These are phyloP conservation scores for Pseudomyrmex dendroicus DNA, from an alignment of 1,140 invertebrate genomes.

Conservation along the genomic window DNA sequence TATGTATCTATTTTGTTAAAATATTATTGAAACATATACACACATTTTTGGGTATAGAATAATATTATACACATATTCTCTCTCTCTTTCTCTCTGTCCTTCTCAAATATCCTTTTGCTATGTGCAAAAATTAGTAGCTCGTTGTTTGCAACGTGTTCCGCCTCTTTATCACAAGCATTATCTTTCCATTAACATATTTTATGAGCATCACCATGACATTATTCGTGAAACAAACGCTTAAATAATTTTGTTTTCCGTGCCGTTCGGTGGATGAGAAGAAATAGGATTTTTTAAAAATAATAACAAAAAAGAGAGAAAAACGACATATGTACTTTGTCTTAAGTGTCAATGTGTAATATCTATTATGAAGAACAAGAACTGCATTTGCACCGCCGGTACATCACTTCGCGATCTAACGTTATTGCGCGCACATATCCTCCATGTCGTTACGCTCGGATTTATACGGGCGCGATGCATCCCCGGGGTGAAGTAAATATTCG, in stretches of 20 bases:
- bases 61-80: slow-evolving; percentile 7
- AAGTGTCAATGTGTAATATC: too few species aligned
- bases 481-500: slow-evolving; percentile 55
- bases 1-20: too few species aligned
- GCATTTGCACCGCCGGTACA: slow-evolving; percentile 35
- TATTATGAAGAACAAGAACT: not conserved
- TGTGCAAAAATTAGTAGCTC: not conserved
- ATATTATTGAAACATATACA: too few species aligned
- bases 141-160: not conserved
- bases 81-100: too few species aligned
- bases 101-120: not conserved
- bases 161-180: not conserved
- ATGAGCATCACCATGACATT: too few species aligned
- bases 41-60: not conserved
- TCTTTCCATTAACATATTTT: slow-evolving; percentile 20
- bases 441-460: slow-evolving; percentile 53
- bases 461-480: slow-evolving; percentile 50
- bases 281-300: too few species aligned
- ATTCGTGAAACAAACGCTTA: not conserved
- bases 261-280: too few species aligned
- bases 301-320: too few species aligned
- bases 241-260: too few species aligned
- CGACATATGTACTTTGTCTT: too few species aligned
- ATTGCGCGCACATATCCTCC: slow-evolving; percentile 46
- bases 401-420: slow-evolving; percentile 57